Base-by-base conservation (phyloP, 1,140 invertebrate species). In the Aricia agestis region DNA sequence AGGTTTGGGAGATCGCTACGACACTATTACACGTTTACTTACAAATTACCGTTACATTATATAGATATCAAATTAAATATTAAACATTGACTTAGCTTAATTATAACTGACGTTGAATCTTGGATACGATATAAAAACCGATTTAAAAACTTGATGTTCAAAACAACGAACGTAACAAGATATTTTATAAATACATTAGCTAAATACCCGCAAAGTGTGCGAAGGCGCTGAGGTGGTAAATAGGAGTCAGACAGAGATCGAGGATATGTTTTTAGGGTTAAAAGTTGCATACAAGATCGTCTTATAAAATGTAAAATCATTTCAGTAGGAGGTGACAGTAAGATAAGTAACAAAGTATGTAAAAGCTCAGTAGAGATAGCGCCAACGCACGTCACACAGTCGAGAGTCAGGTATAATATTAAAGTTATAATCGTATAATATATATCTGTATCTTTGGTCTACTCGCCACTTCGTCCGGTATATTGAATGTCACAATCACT, bases 71-170 rank as follows among this genome's bases (percentile, higher is more conserved):
- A 89, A 88, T 88, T 89, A 88, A 89, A 90, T 89, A 89, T 83
- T 91, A 89, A 91, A 91, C 86, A 89, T 86, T 89, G 87, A 91
- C 87, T 90, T 91, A 90, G 86, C 86, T 89, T 89, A 91, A 83
- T 82, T 86, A 90, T 85, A 91, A 86, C 80, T 79, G 84, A 90
- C 81, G 82, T 78, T 80, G 82, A 84, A 82, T 83, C 81, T 82
- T 75, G 71, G 82, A 80, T 79, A 83, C 78, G 79, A 77, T 77
- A 63, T 63, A 80, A 67, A 74, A 74, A 77, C 71, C 71, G 73
- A 69, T 59, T 63, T 59, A 18, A 63, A 63, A 63, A 19, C 59
- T 25, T 63, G 59, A 63, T 19, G 59, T 18, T 25, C 9, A 63
- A 63, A 63, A 63, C 59, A 63, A 63, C 59, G 59, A 63, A 63